phyloP scores from a whole-genome alignment of 2,888 invertebrate genomes.

The Temnothorax ravouxi region DNA sequence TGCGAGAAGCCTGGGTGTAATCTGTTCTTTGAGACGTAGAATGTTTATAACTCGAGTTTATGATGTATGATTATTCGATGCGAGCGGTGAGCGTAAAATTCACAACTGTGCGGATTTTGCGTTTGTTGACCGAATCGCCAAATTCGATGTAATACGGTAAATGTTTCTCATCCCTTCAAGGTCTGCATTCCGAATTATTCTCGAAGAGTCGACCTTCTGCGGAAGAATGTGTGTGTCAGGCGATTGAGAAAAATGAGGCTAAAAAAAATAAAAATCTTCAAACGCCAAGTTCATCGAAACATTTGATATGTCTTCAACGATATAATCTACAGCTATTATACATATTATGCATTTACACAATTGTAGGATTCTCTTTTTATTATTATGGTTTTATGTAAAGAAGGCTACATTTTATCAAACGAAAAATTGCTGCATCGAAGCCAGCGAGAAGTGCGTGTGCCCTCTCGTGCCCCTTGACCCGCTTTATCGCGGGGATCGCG shows the following conservation, averaged over 20 bases:
- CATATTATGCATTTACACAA: no score
- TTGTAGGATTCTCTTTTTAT: no score
- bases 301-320: no score
- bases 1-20: neutral
- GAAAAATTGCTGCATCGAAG: neutral
- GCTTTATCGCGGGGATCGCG: neutral
- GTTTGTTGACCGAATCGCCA: neutral
- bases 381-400: neutral
- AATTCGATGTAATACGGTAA: neutral
- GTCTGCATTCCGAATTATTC: neutral
- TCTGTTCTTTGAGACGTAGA: neutral
- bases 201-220: no score
- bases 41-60: neutral
- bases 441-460: neutral
- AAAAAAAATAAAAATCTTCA: no score
- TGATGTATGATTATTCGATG: neutral
- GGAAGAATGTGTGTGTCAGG: no score
- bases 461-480: conserved; percentile 3
- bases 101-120: neutral
- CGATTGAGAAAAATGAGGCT: no score
- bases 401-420: neutral
- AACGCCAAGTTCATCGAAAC: no score
- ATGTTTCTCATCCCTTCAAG: neutral
- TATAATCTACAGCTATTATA: no score
- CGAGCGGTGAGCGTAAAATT: neutral